Conservation (phyloP, 2,888 invertebrate species). For the Mesorhabditis sp. region DNA sequence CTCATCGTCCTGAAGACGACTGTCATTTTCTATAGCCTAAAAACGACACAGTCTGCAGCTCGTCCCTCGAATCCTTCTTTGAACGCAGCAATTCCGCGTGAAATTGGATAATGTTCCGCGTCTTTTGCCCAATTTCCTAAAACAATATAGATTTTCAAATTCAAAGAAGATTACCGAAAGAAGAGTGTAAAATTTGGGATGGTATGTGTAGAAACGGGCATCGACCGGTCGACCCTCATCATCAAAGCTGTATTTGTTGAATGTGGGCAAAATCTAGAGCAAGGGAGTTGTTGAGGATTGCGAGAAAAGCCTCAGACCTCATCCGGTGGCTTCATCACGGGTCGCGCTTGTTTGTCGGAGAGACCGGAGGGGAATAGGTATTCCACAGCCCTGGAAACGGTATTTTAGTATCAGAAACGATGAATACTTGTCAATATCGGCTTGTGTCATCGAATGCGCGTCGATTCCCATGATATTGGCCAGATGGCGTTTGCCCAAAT, state of each 20-base stretch:
- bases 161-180: slow-evolving; percentile 69
- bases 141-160: slow-evolving; percentile 6
- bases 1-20: slow-evolving; percentile 49
- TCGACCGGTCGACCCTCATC: slow-evolving; percentile 84
- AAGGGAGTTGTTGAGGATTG: neutral
- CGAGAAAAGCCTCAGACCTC: slow-evolving; percentile 69
- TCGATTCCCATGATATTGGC: slow-evolving; percentile 98
- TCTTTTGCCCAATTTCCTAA: slow-evolving; percentile 45
- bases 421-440: slow-evolving; percentile 72
- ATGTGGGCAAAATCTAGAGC: slow-evolving; percentile 10
- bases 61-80: slow-evolving; percentile 10
- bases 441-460: slow-evolving; percentile 76
- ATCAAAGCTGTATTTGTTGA: slow-evolving; percentile 50
- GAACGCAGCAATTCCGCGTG: slow-evolving; percentile 32
- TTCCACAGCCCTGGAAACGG: slow-evolving; percentile 72
- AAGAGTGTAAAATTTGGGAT: slow-evolving; percentile 78
- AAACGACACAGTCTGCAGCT: slow-evolving; percentile 23
- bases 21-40: neutral
- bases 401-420: neutral
- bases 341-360: slow-evolving; percentile 78
- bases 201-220: slow-evolving; percentile 84
- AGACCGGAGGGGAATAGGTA: slow-evolving; percentile 95
- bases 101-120: slow-evolving; percentile 33
- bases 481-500: slow-evolving; percentile 87
- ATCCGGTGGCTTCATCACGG: slow-evolving; percentile 83